Base-by-base conservation (phyloP, 2,113 vertebrate genomes). In the Neoarius graeffei region DNA sequence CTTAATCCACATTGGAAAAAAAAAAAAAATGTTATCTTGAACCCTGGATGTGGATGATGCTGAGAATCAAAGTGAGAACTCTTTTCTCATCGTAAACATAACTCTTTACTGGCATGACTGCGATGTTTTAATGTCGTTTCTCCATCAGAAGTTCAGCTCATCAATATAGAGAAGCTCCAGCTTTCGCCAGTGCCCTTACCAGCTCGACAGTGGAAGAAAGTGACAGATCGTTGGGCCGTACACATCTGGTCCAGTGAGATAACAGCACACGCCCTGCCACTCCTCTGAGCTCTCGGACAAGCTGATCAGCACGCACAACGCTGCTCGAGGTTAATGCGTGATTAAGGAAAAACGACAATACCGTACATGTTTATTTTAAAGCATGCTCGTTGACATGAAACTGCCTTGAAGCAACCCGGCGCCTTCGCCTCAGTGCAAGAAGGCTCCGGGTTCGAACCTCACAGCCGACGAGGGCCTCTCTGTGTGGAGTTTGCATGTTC, bases 171-270 rank as follows among this genome's bases (percentile, higher is more conserved):
- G n/a, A 30, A 6, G 27, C 27, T 30, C 5, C 8, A 13, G 60
- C 60, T 66, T 66, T 27, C 3, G 35, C 35, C 35, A 42, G 35
- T 2, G 3, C 35, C 35, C 35, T 42, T 42, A 2, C 35, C 35
- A 42, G 20, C 52, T 54, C 9, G 48, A 62, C 82, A 30, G 15
- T 67, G 57, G 56, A 13, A 54, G 73, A 27, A 54, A 11, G 87
- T 9, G 52, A 74, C 14, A n/a, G 15, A 64, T 60, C 27, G n/a
- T 27, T 30, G 52, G 25, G 25, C 1, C 23, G 27, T 11, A 60
- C 62, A 77, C 77, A 25, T 59, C 81, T 67, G 82, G 59, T 57
- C 15, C 25, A 30, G 62, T 35, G 56, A 81, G 84, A 89, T 88
- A 88, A 79, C 25, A 3, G 73, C 60, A 64, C 82, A 79, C 79